Evolutionary conservation across 2,888 invertebrate genomes (phyloP).

Genomic region (Kryphioiulus occultus): DNA sequence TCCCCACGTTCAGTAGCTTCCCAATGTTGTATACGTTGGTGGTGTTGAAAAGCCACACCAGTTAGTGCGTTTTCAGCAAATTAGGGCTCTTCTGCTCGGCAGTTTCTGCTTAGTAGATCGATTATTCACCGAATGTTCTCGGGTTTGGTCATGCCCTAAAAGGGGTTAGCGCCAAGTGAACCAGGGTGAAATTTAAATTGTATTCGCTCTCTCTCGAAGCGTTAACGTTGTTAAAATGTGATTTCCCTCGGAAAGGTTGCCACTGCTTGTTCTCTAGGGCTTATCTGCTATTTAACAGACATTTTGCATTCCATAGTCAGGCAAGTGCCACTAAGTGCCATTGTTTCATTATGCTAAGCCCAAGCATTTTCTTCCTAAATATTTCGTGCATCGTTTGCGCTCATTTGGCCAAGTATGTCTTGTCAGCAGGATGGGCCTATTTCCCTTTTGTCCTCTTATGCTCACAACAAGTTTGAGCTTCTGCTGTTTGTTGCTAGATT

Average conservation of each 20-base stretch:
- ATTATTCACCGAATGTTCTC: conserved; percentile 25
- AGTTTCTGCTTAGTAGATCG: conserved; percentile 15
- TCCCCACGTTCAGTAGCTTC: conserved; percentile 12
- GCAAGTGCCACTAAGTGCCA: conserved; percentile 15
- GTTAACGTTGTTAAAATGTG: conserved; percentile 28
- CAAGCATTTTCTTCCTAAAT: neutral
- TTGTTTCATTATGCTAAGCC: conserved; percentile 13
- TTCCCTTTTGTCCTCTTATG: neutral
- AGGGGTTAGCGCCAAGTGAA: conserved; percentile 36
- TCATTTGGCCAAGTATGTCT: neutral
- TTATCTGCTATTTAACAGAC: conserved; percentile 36
- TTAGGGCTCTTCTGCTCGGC: neutral
- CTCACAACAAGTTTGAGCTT: neutral
- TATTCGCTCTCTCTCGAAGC: conserved; percentile 14
- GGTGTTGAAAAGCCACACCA: neutral
- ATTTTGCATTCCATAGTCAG: conserved; percentile 15
- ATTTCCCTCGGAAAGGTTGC: conserved; percentile 1
- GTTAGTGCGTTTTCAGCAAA: neutral
- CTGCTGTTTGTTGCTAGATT: neutral
- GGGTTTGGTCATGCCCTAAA: neutral
- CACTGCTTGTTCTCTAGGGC: conserved; percentile 11
- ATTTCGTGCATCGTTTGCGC: neutral
- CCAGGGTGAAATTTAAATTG: conserved; percentile 28
- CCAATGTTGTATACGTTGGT: neutral
- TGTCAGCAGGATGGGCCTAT: neutral